Evolutionary conservation across 1,140 invertebrate genomes (phyloP).

Genomic region (Euwallacea fornicatus): DNA sequence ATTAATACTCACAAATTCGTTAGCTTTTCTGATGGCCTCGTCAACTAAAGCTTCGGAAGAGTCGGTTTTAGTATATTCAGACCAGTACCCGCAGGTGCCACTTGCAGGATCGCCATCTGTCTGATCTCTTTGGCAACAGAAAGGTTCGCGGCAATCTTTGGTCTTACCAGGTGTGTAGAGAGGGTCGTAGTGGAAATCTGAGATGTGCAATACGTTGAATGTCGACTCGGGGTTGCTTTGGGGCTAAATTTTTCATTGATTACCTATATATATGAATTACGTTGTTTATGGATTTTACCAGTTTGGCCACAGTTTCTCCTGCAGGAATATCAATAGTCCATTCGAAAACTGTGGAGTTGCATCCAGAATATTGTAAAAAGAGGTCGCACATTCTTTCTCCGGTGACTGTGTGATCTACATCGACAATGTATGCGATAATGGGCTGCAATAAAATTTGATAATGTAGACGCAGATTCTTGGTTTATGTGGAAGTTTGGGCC

Average conservation of each 20-base stretch:
- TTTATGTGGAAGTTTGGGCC: slow-evolving; percentile 29
- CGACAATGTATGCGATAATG: slow-evolving; percentile 60
- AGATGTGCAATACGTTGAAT: slow-evolving; percentile 70
- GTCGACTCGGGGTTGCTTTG: slow-evolving; percentile 26
- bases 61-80: slow-evolving; percentile 76
- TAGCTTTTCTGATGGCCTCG: slow-evolving; percentile 38
- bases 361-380: slow-evolving; percentile 56
- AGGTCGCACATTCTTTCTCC: slow-evolving; percentile 59
- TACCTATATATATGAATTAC: background rate
- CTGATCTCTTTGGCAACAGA: slow-evolving; percentile 72
- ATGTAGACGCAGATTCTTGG: background rate
- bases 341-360: slow-evolving; percentile 53
- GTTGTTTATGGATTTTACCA: background rate
- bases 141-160: slow-evolving; percentile 71
- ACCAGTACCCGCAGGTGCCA: slow-evolving; percentile 73
- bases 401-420: slow-evolving; percentile 55
- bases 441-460: slow-evolving; percentile 54
- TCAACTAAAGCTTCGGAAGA: slow-evolving; percentile 48
- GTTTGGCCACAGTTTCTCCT: slow-evolving; percentile 20
- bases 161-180: slow-evolving; percentile 68
- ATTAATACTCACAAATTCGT: slow-evolving; percentile 36
- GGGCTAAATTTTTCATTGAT: slow-evolving; percentile 17
- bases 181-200: slow-evolving; percentile 82
- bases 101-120: slow-evolving; percentile 41
- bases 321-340: slow-evolving; percentile 60